A percentile compares a stretch with the other conserved stretches of the same genome.
These are phyloP conservation scores for Phrynosoma platyrhinos DNA, from an alignment of 2,113 vertebrate genomes.

Conservation along the genomic window DNA sequence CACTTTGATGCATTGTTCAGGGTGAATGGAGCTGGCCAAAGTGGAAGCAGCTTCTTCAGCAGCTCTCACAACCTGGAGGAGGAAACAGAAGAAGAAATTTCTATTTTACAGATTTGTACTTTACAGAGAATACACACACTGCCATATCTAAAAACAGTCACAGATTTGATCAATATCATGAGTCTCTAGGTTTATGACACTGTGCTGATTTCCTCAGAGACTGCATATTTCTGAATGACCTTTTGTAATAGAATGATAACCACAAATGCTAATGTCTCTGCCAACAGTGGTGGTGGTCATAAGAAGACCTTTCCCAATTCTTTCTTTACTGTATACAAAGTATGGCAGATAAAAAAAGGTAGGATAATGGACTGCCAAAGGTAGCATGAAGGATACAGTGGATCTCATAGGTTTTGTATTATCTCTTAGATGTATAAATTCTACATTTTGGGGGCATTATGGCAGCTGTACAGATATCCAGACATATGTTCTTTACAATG, in stretches of 20 bases:
- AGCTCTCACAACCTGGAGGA: slow-evolving; percentile 92
- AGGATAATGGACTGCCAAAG: neutral
- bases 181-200: neutral
- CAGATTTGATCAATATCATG: neutral
- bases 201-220: neutral
- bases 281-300: neutral
- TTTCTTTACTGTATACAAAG: neutral
- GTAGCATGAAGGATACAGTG: neutral
- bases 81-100: slow-evolving; percentile 17
- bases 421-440: neutral
- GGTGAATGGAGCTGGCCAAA: slow-evolving; percentile 93
- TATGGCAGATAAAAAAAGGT: neutral
- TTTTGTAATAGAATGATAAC: neutral
- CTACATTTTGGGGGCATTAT: neutral
- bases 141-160: slow-evolving; percentile 10
- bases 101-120: slow-evolving; percentile 24
- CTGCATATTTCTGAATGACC: slow-evolving; percentile 24
- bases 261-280: neutral
- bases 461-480: neutral
- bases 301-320: neutral
- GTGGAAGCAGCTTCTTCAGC: slow-evolving; percentile 96
- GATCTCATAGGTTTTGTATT: neutral
- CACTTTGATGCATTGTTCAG: slow-evolving; percentile 98
- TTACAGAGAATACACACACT: slow-evolving; percentile 8
- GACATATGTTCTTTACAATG: neutral